A percentile compares a stretch with the other conserved stretches of the same genome.
Conservation (phyloP, 2,797 vertebrate species). For the Pangasius sanitwongsei region DNA sequence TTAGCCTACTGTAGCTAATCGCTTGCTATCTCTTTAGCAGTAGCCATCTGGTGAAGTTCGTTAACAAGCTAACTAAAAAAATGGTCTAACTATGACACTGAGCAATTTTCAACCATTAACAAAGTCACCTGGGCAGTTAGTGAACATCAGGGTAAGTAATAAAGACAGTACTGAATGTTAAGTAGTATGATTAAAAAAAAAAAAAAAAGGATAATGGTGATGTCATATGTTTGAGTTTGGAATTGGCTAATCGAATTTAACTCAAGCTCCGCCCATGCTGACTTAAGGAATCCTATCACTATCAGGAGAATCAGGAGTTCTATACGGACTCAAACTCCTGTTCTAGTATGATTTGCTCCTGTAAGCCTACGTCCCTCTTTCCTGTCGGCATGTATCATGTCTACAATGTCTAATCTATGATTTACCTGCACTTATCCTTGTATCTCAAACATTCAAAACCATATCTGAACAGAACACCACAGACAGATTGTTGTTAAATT, state of each 20-base stretch:
- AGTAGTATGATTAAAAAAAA: too few species aligned
- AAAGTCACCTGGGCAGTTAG: too few species aligned
- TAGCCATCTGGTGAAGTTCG: neutral
- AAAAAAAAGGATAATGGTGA: neutral
- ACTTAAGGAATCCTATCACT: neutral
- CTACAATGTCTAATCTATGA: neutral
- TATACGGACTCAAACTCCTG: neutral
- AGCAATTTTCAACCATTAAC: too few species aligned
- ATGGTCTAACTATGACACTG: too few species aligned
- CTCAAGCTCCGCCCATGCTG: neutral
- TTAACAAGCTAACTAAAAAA: neutral
- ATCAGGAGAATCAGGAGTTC: neutral
- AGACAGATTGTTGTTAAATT: slow-evolving; percentile 9
- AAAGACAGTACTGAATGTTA: too few species aligned
- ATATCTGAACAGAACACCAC: neutral
- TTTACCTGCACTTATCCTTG: neutral
- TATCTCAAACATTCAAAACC: slow-evolving; percentile 5
- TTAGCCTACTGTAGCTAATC: neutral
- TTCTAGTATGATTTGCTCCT: neutral
- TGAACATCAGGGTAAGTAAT: too few species aligned
- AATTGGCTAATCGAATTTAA: neutral
- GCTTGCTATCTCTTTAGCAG: neutral
- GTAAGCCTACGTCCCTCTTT: neutral
- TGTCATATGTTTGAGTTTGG: neutral
- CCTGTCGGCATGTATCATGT: neutral